These are phyloP conservation scores for Columba guinea DNA, from an alignment of 2,797 vertebrate species.

Conservation along the genomic window DNA sequence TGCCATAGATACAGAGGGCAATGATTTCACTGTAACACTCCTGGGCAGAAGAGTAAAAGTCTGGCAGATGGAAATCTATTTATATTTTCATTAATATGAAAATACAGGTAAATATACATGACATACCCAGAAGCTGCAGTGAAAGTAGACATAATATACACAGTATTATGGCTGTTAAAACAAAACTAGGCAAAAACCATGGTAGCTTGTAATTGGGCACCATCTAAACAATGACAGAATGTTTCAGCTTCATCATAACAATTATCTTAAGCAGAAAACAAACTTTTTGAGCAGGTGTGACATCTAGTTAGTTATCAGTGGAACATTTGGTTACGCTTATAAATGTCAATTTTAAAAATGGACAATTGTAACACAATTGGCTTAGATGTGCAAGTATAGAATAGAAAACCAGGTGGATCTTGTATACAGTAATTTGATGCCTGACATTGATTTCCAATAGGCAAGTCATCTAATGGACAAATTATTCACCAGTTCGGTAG, in stretches of 20 bases:
- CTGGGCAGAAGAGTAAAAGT: background rate
- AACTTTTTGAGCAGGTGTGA: background rate
- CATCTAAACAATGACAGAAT: background rate
- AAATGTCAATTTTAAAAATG: background rate
- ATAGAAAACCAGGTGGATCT: background rate
- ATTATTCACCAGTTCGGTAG: background rate
- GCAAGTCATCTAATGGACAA: background rate
- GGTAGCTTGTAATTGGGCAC: background rate
- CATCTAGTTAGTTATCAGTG: background rate
- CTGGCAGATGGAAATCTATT: background rate
- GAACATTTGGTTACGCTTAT: background rate
- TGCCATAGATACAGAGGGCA: background rate
- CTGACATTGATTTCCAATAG: conserved; percentile 8
- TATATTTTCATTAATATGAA: background rate
- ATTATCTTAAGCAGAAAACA: background rate
- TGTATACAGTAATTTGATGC: background rate
- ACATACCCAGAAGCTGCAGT: background rate
- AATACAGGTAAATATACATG: background rate
- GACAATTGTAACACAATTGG: background rate
- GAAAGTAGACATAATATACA: background rate
- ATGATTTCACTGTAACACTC: background rate
- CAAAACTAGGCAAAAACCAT: background rate
- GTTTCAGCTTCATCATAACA: background rate
- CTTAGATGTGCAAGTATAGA: background rate
- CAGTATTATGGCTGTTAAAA: background rate